Evolutionary conservation across 2,797 vertebrate species (phyloP).

Genomic region (Remorina albescens): DNA sequence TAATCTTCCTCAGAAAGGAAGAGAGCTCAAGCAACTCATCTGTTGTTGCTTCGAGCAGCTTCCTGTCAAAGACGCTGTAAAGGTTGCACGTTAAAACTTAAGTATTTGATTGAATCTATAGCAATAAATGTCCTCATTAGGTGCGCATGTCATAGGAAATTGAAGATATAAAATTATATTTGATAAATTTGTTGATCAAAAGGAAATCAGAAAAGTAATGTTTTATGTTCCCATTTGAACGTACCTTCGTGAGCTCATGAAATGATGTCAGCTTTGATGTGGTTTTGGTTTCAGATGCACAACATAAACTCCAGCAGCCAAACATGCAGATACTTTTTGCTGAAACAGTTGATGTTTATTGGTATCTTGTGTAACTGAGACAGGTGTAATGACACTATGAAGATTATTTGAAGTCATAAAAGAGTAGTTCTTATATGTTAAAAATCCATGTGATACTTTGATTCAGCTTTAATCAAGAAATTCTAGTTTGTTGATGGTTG

Average conservation of each 20-base stretch:
- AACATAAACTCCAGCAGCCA: conserved; percentile 36
- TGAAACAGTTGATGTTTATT: conserved; percentile 44
- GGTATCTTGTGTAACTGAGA: conserved; percentile 11
- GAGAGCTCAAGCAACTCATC: conserved; percentile 54
- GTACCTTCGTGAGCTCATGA: conserved; percentile 55
- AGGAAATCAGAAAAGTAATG: conserved; percentile 8
- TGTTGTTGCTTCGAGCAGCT: conserved; percentile 65
- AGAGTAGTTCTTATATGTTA: conserved; percentile 5
- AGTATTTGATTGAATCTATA: neutral
- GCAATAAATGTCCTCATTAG: neutral
- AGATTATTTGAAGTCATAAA: conserved; percentile 10
- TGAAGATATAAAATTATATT: neutral
- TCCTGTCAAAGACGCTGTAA: conserved; percentile 79
- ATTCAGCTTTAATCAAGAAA: conserved; percentile 40
- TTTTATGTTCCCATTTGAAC: conserved; percentile 39
- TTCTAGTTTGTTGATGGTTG: neutral
- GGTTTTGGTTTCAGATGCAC: conserved; percentile 67
- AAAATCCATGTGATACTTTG: conserved; percentile 1
- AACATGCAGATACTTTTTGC: conserved; percentile 36
- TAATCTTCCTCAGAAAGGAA: conserved; percentile 55
- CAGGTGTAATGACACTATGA: neutral
- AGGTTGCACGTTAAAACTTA: conserved; percentile 25
- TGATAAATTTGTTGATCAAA: conserved; percentile 10
- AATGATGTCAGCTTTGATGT: conserved; percentile 74
- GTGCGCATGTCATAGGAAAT: neutral